Percentiles rank a stretch among this genome's conserved stretches.
These are phyloP conservation scores for Leptocoma aspasia DNA, from an alignment of 2,113 vertebrate genomes.

Conservation along the genomic window DNA sequence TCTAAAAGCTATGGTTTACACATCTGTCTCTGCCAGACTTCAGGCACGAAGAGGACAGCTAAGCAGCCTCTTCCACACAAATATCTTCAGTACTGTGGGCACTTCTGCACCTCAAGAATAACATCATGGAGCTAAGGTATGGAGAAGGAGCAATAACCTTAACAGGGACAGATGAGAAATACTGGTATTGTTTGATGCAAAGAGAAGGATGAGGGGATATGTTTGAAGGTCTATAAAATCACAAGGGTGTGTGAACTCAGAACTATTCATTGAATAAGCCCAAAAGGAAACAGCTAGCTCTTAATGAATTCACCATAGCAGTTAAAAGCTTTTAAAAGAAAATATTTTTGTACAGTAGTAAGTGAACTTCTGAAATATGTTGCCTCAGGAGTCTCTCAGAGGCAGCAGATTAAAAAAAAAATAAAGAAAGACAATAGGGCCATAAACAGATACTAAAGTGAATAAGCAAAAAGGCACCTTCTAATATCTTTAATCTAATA, in stretches of 20 bases:
- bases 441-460: neutral
- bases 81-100: neutral
- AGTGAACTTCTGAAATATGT: neutral
- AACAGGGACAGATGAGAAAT: neutral
- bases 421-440: neutral
- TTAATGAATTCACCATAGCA: neutral
- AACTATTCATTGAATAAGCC: neutral
- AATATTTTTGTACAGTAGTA: neutral
- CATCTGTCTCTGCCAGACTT: neutral
- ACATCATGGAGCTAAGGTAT: neutral
- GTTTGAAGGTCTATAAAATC: neutral
- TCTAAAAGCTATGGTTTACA: neutral
- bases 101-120: neutral
- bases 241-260: neutral
- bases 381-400: neutral
- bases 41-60: neutral
- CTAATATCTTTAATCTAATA: neutral
- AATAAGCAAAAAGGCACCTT: neutral
- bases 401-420: neutral
- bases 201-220: neutral
- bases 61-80: neutral
- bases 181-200: neutral
- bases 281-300: neutral
- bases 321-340: neutral
- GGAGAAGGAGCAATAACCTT: neutral